Evolutionary conservation across 2,113 vertebrate genomes (phyloP).

Genomic region (Epinephelus cyanopodus): DNA sequence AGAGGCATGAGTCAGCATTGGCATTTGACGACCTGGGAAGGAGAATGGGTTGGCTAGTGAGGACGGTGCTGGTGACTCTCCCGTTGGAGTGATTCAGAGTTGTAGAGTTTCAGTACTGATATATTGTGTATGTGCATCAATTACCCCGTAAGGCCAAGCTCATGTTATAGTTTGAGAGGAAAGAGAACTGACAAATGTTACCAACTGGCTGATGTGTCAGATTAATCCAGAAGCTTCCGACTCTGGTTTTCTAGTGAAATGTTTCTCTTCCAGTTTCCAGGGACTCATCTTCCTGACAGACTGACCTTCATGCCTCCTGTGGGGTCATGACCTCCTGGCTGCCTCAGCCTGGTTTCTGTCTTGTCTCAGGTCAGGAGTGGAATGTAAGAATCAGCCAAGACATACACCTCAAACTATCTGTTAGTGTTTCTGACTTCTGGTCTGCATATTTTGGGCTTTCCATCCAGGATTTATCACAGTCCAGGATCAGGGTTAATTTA

Average conservation of each 20-base stretch:
- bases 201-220: background rate
- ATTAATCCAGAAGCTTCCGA: background rate
- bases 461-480: background rate
- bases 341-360: conserved; percentile 48
- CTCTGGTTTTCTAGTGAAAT: no score
- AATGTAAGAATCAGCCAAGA: conserved; percentile 33
- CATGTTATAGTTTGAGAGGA: background rate
- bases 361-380: conserved; percentile 45
- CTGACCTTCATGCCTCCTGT: conserved; percentile 10
- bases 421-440: conserved; percentile 14
- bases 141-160: no score
- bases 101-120: no score
- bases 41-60: no score
- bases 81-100: no score
- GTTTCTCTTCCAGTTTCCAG: background rate
- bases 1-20: no score
- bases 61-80: no score
- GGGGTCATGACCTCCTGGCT: conserved; percentile 30
- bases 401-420: conserved; percentile 28
- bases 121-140: no score
- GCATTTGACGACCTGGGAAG: no score
- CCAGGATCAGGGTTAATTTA: background rate
- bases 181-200: background rate
- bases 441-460: background rate
- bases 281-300: background rate